These are phyloP conservation scores for Fundulus diaphanus DNA, from an alignment of 2,797 vertebrate genomes.

Conservation along the genomic window DNA sequence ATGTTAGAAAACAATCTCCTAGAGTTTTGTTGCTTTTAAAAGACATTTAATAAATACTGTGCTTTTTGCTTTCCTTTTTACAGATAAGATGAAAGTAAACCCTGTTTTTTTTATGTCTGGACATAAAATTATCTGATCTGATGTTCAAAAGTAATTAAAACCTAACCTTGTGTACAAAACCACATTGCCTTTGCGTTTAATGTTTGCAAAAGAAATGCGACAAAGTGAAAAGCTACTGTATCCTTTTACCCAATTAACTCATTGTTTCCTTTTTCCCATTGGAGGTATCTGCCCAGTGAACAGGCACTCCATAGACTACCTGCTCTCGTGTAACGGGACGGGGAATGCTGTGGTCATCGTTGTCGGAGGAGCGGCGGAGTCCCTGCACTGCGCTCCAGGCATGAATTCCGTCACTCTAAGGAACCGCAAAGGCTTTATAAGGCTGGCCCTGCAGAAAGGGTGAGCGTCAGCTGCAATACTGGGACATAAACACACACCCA, in stretches of 20 bases:
- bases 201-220: too few species aligned
- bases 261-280: neutral
- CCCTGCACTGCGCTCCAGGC: slow-evolving; percentile 89
- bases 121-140: too few species aligned
- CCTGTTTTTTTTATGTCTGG: too few species aligned
- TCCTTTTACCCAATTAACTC: too few species aligned
- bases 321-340: slow-evolving; percentile 89
- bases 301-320: slow-evolving; percentile 93
- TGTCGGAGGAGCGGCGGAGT: slow-evolving; percentile 94
- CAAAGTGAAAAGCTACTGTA: too few species aligned
- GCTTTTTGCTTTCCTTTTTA: too few species aligned
- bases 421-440: slow-evolving; percentile 94
- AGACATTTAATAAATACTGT: too few species aligned
- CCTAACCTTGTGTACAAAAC: too few species aligned
- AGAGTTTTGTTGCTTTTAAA: neutral
- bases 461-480: slow-evolving; percentile 67
- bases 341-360: slow-evolving; percentile 96
- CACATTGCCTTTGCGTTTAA: too few species aligned
- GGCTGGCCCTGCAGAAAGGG: slow-evolving; percentile 90
- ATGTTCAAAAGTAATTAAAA: too few species aligned
- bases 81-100: too few species aligned
- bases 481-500: slow-evolving; percentile 11
- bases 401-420: slow-evolving; percentile 89
- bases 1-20: neutral
- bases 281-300: slow-evolving; percentile 96